phyloP scores from a whole-genome alignment of 2,113 vertebrate genomes.

The Misgurnus anguillicaudatus region DNA sequence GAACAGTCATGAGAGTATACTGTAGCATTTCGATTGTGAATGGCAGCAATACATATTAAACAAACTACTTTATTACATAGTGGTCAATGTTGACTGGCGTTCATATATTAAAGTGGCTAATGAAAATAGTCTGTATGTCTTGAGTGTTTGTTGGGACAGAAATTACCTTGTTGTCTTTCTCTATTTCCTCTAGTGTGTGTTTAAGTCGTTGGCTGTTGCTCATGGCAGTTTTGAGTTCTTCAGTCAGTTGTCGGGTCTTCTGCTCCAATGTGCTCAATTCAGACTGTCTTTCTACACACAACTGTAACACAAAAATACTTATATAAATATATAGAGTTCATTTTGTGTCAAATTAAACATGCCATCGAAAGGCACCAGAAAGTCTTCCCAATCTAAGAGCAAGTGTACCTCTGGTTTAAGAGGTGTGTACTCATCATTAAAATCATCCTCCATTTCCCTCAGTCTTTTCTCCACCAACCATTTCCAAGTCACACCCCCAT shows the following conservation, averaged over 20 bases:
- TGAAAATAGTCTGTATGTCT: background rate
- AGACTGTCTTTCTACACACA: slow-evolving; percentile 55
- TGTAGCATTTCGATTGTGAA: no score
- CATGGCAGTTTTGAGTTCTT: slow-evolving; percentile 67
- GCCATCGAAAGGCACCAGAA: no score
- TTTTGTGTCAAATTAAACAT: no score
- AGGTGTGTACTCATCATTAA: slow-evolving; percentile 74
- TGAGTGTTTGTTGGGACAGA: background rate
- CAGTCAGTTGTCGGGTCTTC: slow-evolving; percentile 64
- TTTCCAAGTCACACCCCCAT: background rate
- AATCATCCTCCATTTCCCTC: slow-evolving; percentile 70
- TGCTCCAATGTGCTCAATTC: slow-evolving; percentile 66
- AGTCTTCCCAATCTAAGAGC: background rate
- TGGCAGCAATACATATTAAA: no score
- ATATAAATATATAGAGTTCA: background rate
- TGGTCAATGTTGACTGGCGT: no score
- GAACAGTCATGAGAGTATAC: no score
- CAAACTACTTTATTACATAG: no score
- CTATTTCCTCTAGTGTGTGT: slow-evolving; percentile 66
- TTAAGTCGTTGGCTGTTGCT: slow-evolving; percentile 62
- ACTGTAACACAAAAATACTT: slow-evolving; percentile 55
- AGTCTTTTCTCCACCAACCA: slow-evolving; percentile 8
- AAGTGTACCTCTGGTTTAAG: slow-evolving; percentile 70
- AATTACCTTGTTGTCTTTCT: slow-evolving; percentile 71
- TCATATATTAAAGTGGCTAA: background rate